Evolutionary conservation across 2,888 invertebrate species (phyloP).

Genomic region (Gerris lacustris): DNA sequence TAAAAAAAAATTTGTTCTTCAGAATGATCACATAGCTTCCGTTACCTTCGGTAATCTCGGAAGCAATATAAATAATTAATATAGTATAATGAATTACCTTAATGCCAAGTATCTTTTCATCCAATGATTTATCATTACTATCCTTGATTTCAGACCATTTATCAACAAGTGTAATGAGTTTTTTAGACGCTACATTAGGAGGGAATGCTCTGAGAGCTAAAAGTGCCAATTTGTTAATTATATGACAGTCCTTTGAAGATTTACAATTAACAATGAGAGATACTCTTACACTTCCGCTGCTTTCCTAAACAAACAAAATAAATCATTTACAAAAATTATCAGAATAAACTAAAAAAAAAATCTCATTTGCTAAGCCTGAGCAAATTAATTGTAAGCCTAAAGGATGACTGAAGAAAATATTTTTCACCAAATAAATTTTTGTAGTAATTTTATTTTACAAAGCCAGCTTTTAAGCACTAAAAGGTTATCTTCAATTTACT

Average conservation of each 20-base stretch:
- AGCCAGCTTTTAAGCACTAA: too few relatives aligned
- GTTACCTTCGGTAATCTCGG: too few relatives aligned
- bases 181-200: constrained; percentile 19
- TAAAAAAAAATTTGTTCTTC: too few relatives aligned
- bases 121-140: background rate
- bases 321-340: constrained; percentile 7
- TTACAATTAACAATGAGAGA: constrained; percentile 44
- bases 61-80: too few relatives aligned
- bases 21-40: too few relatives aligned
- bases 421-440: too few relatives aligned
- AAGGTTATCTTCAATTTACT: too few relatives aligned
- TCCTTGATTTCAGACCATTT: constrained; percentile 14
- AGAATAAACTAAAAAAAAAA: background rate
- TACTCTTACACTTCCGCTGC: constrained; percentile 54
- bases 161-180: constrained; percentile 20
- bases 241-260: constrained; percentile 33
- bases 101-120: background rate
- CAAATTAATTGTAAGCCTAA: too few relatives aligned
- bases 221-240: constrained; percentile 57
- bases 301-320: constrained; percentile 42
- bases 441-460: too few relatives aligned
- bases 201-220: constrained; percentile 43
- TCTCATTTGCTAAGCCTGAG: background rate
- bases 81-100: background rate
- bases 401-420: too few relatives aligned